Evolutionary conservation across 1,140 invertebrate species (phyloP).

Genomic region (Charaxes varanes): DNA sequence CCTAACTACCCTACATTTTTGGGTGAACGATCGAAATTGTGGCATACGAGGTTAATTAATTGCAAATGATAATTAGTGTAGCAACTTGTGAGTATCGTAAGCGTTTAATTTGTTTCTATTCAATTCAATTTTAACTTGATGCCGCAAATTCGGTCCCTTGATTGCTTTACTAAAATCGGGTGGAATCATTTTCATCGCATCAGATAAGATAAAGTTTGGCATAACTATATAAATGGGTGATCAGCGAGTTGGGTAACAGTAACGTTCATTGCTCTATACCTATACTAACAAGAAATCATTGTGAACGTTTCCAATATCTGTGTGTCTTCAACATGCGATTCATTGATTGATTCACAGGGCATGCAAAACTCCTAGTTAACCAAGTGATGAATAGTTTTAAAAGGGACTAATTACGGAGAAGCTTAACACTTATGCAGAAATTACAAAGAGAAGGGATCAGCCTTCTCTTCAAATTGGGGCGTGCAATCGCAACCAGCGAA

Average conservation of each 20-base stretch:
- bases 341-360: slow-evolving; percentile 70
- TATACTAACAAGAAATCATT: slow-evolving; percentile 34
- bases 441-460: slow-evolving; percentile 56
- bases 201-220: slow-evolving; percentile 29
- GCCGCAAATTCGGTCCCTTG: slow-evolving; percentile 29
- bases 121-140: slow-evolving; percentile 9
- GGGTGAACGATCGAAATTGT: slow-evolving; percentile 34
- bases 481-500: slow-evolving; percentile 32
- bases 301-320: slow-evolving; percentile 62
- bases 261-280: slow-evolving; percentile 37
- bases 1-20: slow-evolving; percentile 31
- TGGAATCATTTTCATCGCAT: slow-evolving; percentile 29
- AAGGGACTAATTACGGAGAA: slow-evolving; percentile 41
- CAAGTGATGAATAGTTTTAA: slow-evolving; percentile 52
- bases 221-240: slow-evolving; percentile 31
- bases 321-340: slow-evolving; percentile 70
- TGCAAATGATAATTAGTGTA: slow-evolving; percentile 9
- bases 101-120: slow-evolving; percentile 3
- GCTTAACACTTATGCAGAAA: slow-evolving; percentile 63
- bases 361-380: slow-evolving; percentile 54
- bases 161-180: slow-evolving; percentile 30
- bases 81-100: not conserved
- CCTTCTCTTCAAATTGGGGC: slow-evolving; percentile 58
- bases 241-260: slow-evolving; percentile 33
- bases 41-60: slow-evolving; percentile 36